A percentile compares a stretch with the other conserved stretches of the same genome.
Evolutionary conservation across 2,797 vertebrate genomes (phyloP).

Genomic region (Microctenopoma lineatum): DNA sequence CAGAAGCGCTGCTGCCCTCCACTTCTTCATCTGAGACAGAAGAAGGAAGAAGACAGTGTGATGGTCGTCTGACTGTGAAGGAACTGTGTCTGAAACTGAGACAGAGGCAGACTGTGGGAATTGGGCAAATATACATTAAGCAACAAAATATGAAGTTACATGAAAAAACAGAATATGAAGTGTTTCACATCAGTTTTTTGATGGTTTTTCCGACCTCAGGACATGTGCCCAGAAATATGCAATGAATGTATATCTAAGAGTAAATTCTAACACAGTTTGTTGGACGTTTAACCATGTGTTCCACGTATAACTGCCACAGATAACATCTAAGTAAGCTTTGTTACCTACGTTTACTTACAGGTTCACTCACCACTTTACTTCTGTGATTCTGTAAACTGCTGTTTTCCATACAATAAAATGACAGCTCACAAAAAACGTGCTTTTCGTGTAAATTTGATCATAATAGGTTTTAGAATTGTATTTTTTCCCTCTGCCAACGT

Average conservation of each 20-base stretch:
- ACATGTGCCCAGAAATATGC: neutral
- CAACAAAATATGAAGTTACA: conserved; percentile 8
- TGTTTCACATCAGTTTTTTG: conserved; percentile 33
- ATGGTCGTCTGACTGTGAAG: neutral
- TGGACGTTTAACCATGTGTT: neutral
- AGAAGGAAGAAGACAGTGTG: neutral
- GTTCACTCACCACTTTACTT: neutral
- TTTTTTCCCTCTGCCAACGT: no score
- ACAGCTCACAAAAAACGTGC: neutral
- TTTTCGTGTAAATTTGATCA: neutral
- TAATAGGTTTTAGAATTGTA: neutral
- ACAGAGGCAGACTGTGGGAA: neutral
- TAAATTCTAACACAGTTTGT: neutral
- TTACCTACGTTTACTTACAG: no score
- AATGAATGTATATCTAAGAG: neutral
- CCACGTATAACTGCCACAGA: no score
- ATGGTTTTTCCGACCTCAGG: neutral
- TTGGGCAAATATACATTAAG: neutral
- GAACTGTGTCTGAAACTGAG: conserved; percentile 21
- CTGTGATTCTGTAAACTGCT: neutral
- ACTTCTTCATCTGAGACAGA: neutral
- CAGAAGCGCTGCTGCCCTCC: neutral
- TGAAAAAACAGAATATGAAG: neutral
- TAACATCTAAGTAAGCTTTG: no score
- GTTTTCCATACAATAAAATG: neutral